phyloP scores from a whole-genome alignment of 92 coral and sea anemone species.

The Ricordea florida region DNA sequence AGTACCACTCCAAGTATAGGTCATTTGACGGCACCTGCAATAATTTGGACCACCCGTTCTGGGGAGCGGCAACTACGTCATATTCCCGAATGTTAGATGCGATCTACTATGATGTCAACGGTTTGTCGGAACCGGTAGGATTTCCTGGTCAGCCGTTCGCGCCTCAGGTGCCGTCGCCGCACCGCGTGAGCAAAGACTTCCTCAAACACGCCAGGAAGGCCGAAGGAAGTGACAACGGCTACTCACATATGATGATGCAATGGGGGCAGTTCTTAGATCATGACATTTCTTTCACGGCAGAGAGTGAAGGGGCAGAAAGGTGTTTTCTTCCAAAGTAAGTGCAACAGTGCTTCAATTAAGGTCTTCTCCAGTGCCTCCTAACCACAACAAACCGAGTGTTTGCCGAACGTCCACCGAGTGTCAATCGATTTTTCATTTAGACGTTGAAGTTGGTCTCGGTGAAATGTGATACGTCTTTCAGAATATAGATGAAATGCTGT shows the following conservation, averaged over 20 bases:
- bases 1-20: slow-evolving; percentile 74
- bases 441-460: too few relatives aligned
- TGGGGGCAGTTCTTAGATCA: slow-evolving; percentile 99
- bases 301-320: slow-evolving; percentile 89
- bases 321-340: slow-evolving; percentile 92
- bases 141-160: slow-evolving; percentile 93
- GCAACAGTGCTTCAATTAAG: not conserved
- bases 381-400: slow-evolving; percentile 34
- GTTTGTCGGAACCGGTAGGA: slow-evolving; percentile 88
- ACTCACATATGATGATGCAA: slow-evolving; percentile 98
- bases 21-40: slow-evolving; percentile 95
- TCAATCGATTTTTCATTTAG: too few relatives aligned
- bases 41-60: slow-evolving; percentile 76
- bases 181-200: slow-evolving; percentile 76
- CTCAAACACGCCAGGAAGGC: slow-evolving; percentile 68
- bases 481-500: too few relatives aligned
- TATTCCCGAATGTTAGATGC: slow-evolving; percentile 82
- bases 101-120: slow-evolving; percentile 79
- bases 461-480: too few relatives aligned
- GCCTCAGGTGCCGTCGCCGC: slow-evolving; percentile 87
- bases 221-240: slow-evolving; percentile 14
- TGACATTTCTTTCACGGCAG: slow-evolving; percentile 94
- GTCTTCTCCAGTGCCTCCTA: slow-evolving; percentile 40
- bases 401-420: too few relatives aligned
- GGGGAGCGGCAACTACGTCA: slow-evolving; percentile 93